Conservation (phyloP, 2,888 invertebrate genomes). For the Glyphotaelius pellucidus region DNA sequence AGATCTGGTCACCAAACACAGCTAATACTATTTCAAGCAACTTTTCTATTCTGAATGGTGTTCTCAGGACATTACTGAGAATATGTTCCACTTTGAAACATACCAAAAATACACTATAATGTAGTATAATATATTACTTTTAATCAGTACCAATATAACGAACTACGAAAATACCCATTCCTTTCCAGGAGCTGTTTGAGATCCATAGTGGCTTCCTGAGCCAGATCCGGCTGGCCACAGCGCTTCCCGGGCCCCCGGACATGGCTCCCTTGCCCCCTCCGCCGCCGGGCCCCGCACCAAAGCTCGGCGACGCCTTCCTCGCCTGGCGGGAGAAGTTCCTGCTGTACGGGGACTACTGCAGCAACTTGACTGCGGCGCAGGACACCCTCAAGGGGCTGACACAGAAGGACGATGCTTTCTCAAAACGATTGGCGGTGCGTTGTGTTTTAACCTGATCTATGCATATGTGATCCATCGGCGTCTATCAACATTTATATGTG, state of each 20-base stretch:
- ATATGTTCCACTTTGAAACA: no score
- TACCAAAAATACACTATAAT: no score
- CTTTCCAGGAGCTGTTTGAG: constrained; percentile 86
- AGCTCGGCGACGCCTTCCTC: constrained; percentile 90
- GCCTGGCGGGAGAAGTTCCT: constrained; percentile 94
- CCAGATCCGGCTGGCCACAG: constrained; percentile 86
- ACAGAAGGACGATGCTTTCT: constrained; percentile 80
- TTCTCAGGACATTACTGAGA: no score
- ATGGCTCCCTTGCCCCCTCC: constrained; percentile 67
- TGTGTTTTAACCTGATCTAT: background rate
- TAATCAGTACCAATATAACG: no score
- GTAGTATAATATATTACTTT: no score
- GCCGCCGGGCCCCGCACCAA: constrained; percentile 71
- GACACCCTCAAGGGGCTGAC: constrained; percentile 86
- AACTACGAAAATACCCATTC: background rate
- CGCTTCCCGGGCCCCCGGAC: constrained; percentile 73
- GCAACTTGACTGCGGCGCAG: constrained; percentile 94
- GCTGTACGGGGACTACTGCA: constrained; percentile 97
- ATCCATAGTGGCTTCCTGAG: constrained; percentile 91
- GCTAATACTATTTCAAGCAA: no score
- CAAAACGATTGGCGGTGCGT: constrained; percentile 83
- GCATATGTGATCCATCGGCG: no score
- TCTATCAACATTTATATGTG: no score
- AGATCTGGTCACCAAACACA: no score
- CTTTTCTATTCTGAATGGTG: no score